Base-by-base conservation (phyloP, 2,888 invertebrate species). In the Andrena haemorrhoa region DNA sequence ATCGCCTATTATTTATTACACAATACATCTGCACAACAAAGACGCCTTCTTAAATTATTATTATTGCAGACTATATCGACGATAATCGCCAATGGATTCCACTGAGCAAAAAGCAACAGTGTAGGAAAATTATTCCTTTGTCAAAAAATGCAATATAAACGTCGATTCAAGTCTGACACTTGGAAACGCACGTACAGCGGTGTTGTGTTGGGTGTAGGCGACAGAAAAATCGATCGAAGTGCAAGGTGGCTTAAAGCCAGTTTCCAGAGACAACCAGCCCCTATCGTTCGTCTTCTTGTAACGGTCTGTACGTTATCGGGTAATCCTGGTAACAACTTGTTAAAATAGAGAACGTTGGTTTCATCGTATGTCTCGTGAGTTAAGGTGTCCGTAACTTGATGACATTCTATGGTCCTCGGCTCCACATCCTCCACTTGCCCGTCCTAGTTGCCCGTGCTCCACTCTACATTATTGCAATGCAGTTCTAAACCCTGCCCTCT, bases 291-390 rank as follows among this genome's bases (percentile, higher is more conserved):
- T 75, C 68, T 69, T 26, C 49, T 56, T 63, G 65, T 71, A 73
- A 73, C 61, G 49, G 80, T 35, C 70, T 76, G 56, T 74, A 80
- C 65, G 61, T 80, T 82, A 76, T 79, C 75, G 51, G 56, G 66
- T 74, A 77, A 83, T 74, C 80, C 70, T 77, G 83, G 81, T 65
- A 74, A 81, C 76, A 81, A 76, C 66, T 81, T 74, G 83, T 83
- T 81, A 83, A 83, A 81, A 71, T 73, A 77, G 73, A 35, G 73
- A 75, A 58, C 66, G 23, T 65, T 26, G 56, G 66, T 80, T 81
- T 77, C 81, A 61, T 76, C 72, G 69, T 49, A 26, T 53, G 61
- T 20, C 79, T 26, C 68, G 26, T 58, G 74, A 75, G 75, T 70
- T 68, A 72, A 69, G 63, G 72, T 33, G 53, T 47, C 58, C 64